These are phyloP conservation scores for Tetramorium bicarinatum DNA, from an alignment of 2,888 invertebrate genomes.

Conservation along the genomic window DNA sequence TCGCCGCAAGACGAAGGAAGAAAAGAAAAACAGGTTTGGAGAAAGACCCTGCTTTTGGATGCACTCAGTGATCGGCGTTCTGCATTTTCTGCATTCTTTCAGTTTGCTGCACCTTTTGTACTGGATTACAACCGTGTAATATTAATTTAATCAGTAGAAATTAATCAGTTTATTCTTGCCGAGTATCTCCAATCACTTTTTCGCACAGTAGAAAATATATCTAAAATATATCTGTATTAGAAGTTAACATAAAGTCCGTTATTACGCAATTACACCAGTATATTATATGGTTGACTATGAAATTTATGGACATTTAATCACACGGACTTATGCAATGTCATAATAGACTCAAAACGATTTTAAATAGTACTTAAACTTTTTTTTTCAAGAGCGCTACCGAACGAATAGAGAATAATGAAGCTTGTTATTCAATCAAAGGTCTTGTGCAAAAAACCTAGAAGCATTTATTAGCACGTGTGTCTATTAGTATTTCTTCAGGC, in stretches of 20 bases:
- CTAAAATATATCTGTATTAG: neutral
- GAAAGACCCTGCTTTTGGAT: conserved; percentile 7
- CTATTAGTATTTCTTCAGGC: conserved; percentile 28
- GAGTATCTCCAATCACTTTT: neutral
- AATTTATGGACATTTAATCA: conserved; percentile 30
- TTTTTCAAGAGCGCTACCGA: neutral
- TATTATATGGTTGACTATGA: neutral
- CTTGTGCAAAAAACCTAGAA: neutral
- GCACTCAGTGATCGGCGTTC: neutral
- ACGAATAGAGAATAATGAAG: conserved; percentile 19
- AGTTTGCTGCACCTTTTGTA: neutral
- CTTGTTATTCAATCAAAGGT: conserved; percentile 29
- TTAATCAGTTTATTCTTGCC: neutral
- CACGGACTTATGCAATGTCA: conserved; percentile 7
- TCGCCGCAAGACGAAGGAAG: conserved; percentile 11
- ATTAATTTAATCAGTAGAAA: neutral
- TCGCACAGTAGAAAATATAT: neutral
- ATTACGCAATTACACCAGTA: conserved; percentile 6
- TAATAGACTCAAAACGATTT: neutral
- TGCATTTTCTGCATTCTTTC: conserved; percentile 41
- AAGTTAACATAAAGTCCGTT: neutral
- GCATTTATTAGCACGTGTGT: conserved; percentile 29
- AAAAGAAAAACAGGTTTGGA: conserved; percentile 30
- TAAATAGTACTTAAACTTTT: neutral
- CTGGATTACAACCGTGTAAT: neutral